Evolutionary conservation across 1,140 invertebrate species (phyloP), one percentile per base, ranked within the genome.

Genomic region (Hyphantria cunea): DNA sequence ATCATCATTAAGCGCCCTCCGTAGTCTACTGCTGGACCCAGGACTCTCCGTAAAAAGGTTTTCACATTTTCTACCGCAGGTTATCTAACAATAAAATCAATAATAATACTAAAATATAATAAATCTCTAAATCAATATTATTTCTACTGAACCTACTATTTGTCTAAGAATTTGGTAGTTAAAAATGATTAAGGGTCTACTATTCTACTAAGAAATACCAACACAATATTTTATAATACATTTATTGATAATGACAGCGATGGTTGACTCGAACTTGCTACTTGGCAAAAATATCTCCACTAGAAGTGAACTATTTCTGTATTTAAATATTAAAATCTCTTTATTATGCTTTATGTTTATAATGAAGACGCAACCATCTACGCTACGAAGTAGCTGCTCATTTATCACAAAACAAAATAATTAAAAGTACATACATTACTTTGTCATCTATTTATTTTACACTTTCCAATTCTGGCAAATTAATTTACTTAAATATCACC

Each of bases 241-340:
- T 90, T 90, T 88, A 90, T 87, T 88, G 82, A 88, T 87, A 87
- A 89, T 90, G 87, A 90, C 83, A 90, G 87, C 87, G 78, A 89
- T 87, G 84, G 82, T 89, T 86, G 87, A 90, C 86, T 87, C 76
- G 72, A 89, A 82, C 84, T 80, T 78, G 84, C 87, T 90, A 90
- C 84, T 87, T 83, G 85, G 84, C 85, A 89, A 88, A 90, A 90
- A 86, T 86, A 90, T 86, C 80, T 84, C 80, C 85, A 85, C 84
- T 86, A 86, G 72, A 83, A 83, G 82, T 87, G 83, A 90, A 86
- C 85, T 88, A 87, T 87, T 80, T 81, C 75, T 76, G 72, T 83
- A 54, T 80, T 86, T 83, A 85, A 88, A 84, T 86, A 84, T 89
- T 88, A 84, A 88, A 89, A 88, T 87, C 82, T 89, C 85, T 86